These are phyloP conservation scores for Hippocampus mohnikei DNA, from an alignment of 2,113 vertebrate species.

Conservation along the genomic window DNA sequence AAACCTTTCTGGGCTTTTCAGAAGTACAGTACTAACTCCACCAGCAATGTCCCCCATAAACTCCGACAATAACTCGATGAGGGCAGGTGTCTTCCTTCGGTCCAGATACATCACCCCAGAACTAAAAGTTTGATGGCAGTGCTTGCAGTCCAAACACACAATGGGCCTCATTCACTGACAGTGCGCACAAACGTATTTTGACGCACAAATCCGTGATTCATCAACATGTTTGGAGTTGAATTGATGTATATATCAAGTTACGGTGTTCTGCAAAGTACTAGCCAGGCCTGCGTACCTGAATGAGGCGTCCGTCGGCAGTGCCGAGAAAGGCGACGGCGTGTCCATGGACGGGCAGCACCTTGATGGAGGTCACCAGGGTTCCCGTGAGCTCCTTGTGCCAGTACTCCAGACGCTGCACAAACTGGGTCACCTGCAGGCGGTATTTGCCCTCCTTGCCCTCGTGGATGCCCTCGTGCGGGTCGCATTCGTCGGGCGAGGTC, in stretches of 20 bases:
- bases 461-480: conserved; percentile 73
- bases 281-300: conserved; percentile 76
- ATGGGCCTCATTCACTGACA: not conserved
- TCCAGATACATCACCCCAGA: not conserved
- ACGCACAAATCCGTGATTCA: no score
- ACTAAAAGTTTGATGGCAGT: not conserved
- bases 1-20: not conserved
- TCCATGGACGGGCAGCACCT: conserved; percentile 76
- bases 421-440: conserved; percentile 86
- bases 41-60: not conserved
- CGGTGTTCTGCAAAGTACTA: not conserved
- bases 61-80: not conserved
- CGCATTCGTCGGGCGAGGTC: conserved; percentile 86
- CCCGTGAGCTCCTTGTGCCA: conserved; percentile 85
- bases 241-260: no score
- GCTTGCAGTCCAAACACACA: not conserved
- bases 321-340: conserved; percentile 89
- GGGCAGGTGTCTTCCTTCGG: not conserved
- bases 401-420: conserved; percentile 85
- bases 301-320: conserved; percentile 84
- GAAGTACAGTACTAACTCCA: not conserved
- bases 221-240: no score
- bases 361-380: conserved; percentile 86
- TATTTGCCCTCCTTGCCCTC: conserved; percentile 75
- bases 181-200: no score